These are phyloP conservation scores for Carabus problematicus DNA, from an alignment of 2,888 invertebrate species.

Conservation along the genomic window DNA sequence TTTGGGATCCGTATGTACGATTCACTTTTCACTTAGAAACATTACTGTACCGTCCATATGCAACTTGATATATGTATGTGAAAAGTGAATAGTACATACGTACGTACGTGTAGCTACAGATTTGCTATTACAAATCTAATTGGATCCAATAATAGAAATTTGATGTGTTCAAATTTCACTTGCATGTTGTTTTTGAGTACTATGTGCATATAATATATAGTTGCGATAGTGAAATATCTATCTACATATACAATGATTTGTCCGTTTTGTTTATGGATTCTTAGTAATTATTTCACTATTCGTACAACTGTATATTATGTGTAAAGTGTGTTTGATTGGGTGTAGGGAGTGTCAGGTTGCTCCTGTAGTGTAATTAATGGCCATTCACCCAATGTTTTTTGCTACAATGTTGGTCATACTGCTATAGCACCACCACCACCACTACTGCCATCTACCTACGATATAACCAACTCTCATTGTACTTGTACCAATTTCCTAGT, in stretches of 20 bases:
- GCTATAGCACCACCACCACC: slow-evolving; percentile 58
- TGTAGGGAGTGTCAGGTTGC: slow-evolving; percentile 54
- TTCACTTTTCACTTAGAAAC: slow-evolving; percentile 22
- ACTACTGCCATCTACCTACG: slow-evolving; percentile 34
- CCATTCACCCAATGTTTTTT: slow-evolving; percentile 59
- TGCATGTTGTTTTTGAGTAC: slow-evolving; percentile 43
- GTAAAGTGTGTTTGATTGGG: slow-evolving; percentile 59
- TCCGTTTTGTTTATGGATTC: too few species aligned
- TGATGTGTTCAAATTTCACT: slow-evolving; percentile 43
- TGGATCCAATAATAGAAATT: slow-evolving; percentile 43
- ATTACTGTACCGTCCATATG: too few species aligned
- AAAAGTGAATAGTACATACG: slow-evolving; percentile 32
- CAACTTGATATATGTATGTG: slow-evolving; percentile 12
- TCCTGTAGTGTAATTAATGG: slow-evolving; percentile 47
- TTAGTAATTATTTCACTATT: too few species aligned
- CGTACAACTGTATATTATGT: too few species aligned
- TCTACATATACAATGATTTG: too few species aligned
- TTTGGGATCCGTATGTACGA: slow-evolving; percentile 52
- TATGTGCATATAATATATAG: too few species aligned
- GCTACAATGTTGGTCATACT: slow-evolving; percentile 60
- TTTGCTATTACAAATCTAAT: slow-evolving; percentile 42
- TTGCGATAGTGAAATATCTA: slow-evolving; percentile 36
- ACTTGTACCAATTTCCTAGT: not conserved
- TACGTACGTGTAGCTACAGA: slow-evolving; percentile 42
- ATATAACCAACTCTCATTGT: slow-evolving; percentile 34